Evolutionary conservation across 2,113 vertebrate species (phyloP), one percentile per base, ranked within the genome.

Genomic region (Notechis scutatus): DNA sequence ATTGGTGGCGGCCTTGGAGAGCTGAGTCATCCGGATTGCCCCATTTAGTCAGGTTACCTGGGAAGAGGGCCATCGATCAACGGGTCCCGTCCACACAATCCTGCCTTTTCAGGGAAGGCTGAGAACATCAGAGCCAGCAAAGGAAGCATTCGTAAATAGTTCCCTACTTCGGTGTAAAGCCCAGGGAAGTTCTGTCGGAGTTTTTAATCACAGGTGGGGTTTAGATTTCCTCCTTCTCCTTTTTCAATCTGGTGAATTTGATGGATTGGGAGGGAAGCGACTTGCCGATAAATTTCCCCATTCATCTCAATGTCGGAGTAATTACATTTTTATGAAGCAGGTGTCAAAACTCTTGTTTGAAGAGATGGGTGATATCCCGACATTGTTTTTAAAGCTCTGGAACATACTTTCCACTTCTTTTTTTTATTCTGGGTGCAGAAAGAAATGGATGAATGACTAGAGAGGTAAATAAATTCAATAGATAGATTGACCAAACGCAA

Each of bases 21-120:
- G 98, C 97, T 96, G 97, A 97, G 97, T 98, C 98, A 97, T 97
- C 97, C 96, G 94, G 94, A 97, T 96, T 15, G 23, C 93, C 96
- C 96, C 96, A 97, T 96, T 97, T 96, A 97, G 95, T 97, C 96
- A 96, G 95, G 95, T 96, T 96, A 94, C 93, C 92, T 94, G 90
- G 89, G 96, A 97, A 96, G 21, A 97, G 96, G 93, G 94, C 94
- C 92, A 96, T 97, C 95, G 97, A 97, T 98, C 98, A 97, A 91
- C 96, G 95, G 95, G 96, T 98, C 95, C 93, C 4, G 3, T 92
- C 96, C 96, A 5, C 50, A 1, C 95, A 96, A 97, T 97, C 94
- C 94, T 96, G 94, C 92, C 92, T 94, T 95, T 97, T 87, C 93
- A 90, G 88, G 85, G 86, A 26, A 54, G 74, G 94, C 24, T 47